Conservation (phyloP, 2,113 vertebrate species). For the Pandion haliaetus region DNA sequence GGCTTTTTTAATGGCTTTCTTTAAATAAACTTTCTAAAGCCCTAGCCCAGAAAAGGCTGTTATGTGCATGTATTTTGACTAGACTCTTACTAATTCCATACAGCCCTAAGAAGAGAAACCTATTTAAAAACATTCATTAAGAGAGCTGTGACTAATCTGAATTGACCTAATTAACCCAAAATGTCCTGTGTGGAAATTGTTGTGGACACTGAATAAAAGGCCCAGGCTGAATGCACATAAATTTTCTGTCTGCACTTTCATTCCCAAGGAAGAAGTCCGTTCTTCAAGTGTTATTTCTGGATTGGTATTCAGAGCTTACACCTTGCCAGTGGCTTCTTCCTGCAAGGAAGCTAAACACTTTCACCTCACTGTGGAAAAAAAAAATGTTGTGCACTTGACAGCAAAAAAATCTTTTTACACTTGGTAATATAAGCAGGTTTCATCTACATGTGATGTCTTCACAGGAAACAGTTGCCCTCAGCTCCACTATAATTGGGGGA, state of each 20-base stretch:
- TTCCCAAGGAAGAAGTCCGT: conserved; percentile 25
- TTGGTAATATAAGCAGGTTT: neutral
- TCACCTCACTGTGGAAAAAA: neutral
- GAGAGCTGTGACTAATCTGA: conserved; percentile 57
- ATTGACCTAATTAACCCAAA: conserved; percentile 61
- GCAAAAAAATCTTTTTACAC: neutral
- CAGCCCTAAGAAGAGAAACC: neutral
- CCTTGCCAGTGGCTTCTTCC: conserved; percentile 7
- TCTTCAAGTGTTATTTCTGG: conserved; percentile 46
- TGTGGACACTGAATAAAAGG: conserved; percentile 5
- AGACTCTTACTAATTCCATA: neutral
- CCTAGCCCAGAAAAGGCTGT: conserved; percentile 7
- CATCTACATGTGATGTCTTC: neutral
- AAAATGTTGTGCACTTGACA: neutral
- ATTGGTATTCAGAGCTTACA: conserved; percentile 46
- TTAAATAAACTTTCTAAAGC: conserved; percentile 21
- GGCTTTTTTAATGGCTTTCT: conserved; percentile 17
- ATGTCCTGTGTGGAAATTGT: conserved; percentile 30
- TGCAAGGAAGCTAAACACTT: neutral
- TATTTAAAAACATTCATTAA: conserved; percentile 29
- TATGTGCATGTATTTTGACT: neutral
- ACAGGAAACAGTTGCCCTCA: neutral
- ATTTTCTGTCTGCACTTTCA: neutral
- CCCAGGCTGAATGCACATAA: neutral
- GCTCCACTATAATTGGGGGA: neutral